These are phyloP conservation scores for Anguilla pacifica DNA, from an alignment of 2,797 vertebrate genomes.

Conservation along the genomic window DNA sequence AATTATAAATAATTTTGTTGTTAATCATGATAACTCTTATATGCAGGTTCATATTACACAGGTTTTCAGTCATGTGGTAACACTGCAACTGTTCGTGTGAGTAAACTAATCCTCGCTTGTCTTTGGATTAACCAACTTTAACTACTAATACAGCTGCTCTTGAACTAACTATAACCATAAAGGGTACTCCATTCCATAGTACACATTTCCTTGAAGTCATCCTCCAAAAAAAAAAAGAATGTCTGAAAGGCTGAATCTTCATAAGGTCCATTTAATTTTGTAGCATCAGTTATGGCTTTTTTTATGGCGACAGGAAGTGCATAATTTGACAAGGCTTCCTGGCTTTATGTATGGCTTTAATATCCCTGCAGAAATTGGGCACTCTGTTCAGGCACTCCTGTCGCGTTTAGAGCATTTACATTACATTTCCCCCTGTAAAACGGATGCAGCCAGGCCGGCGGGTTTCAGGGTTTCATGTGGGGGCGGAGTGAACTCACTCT, in stretches of 20 bases:
- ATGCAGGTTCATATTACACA: neutral
- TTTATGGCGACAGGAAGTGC: slow-evolving; percentile 8
- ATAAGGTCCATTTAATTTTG: neutral
- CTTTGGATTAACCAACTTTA: neutral
- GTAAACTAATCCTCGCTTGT: neutral
- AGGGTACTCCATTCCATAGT: neutral
- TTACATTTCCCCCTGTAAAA: neutral
- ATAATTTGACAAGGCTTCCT: neutral
- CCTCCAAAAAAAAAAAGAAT: neutral
- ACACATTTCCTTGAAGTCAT: neutral
- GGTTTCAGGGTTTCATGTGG: neutral
- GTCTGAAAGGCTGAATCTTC: neutral
- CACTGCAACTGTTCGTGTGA: neutral
- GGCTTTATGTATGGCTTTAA: slow-evolving; percentile 18
- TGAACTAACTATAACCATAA: neutral
- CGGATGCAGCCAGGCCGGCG: neutral
- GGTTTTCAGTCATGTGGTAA: neutral
- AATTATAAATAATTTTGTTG: neutral
- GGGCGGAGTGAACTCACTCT: slow-evolving; percentile 62
- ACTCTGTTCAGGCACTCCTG: neutral
- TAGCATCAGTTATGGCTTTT: slow-evolving; percentile 6
- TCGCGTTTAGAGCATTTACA: neutral
- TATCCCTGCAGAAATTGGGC: slow-evolving; percentile 24
- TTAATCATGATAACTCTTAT: neutral
- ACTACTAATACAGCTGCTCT: slow-evolving; percentile 2